These are phyloP conservation scores for Oophaga pumilio DNA, from an alignment of 2,113 vertebrate species.

Conservation along the genomic window DNA sequence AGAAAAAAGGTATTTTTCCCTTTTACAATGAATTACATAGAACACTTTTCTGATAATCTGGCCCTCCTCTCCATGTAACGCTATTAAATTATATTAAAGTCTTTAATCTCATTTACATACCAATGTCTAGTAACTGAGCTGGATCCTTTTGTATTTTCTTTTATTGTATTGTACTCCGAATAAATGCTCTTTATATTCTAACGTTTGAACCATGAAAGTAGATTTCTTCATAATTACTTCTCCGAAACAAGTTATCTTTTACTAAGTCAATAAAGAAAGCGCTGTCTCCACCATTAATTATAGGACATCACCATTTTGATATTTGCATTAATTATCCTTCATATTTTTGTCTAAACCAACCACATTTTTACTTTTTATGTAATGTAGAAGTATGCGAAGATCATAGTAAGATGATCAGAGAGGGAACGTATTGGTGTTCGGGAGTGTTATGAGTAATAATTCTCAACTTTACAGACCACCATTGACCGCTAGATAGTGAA, in stretches of 20 bases:
- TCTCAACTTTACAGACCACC: background rate
- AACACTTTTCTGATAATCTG: conserved; percentile 20
- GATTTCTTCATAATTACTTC: conserved; percentile 8
- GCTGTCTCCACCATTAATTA: background rate
- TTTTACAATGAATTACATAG: conserved; percentile 12
- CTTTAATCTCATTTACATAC: conserved; percentile 24
- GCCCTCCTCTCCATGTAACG: conserved; percentile 17
- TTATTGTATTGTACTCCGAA: background rate
- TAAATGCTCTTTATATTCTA: background rate
- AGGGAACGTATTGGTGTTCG: too few relatives aligned
- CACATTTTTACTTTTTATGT: too few relatives aligned
- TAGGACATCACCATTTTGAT: background rate
- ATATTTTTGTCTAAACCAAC: background rate
- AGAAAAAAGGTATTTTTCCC: background rate
- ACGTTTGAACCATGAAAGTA: background rate
- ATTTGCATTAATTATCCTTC: background rate
- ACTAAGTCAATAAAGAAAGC: background rate
- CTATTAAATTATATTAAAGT: conserved; percentile 27
- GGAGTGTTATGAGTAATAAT: too few relatives aligned
- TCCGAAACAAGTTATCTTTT: background rate
- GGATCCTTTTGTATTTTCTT: background rate
- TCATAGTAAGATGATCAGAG: too few relatives aligned
- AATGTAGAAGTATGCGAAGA: too few relatives aligned
- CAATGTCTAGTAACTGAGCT: background rate
- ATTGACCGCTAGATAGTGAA: too few relatives aligned